These are phyloP conservation scores for Forbesichthys papilliferus DNA, from an alignment of 2,113 vertebrate species.

Conservation along the genomic window DNA sequence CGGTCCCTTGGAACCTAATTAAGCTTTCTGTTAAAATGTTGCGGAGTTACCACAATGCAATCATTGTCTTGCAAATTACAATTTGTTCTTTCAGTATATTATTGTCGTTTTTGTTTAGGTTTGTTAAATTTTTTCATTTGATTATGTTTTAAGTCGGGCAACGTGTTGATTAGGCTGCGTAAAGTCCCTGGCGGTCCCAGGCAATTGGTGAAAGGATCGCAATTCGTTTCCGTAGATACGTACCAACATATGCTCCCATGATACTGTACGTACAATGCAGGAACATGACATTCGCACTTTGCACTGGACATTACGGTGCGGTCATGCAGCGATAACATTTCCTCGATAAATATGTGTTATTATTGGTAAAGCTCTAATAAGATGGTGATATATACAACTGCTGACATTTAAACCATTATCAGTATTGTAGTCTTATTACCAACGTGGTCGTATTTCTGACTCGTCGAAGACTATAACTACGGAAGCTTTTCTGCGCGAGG, in stretches of 20 bases:
- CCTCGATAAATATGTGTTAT: not conserved
- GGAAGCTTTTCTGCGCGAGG: no score
- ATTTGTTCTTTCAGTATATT: not conserved
- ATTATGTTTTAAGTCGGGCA: constrained; percentile 4
- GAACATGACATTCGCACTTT: constrained; percentile 8
- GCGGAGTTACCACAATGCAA: not conserved
- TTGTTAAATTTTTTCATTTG: not conserved
- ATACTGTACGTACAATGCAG: constrained; percentile 28
- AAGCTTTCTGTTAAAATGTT: constrained; percentile 29
- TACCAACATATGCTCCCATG: constrained; percentile 64
- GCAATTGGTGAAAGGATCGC: constrained; percentile 31
- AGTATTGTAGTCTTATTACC: not conserved
- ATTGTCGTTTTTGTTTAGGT: not conserved
- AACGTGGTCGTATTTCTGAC: not conserved
- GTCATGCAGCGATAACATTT: not conserved
- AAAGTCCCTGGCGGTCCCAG: constrained; percentile 10
- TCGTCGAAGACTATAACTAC: no score
- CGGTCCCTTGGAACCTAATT: constrained; percentile 73
- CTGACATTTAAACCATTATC: not conserved
- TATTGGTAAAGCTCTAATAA: not conserved
- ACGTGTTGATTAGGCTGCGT: constrained; percentile 18
- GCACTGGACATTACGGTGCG: constrained; percentile 11
- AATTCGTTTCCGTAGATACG: constrained; percentile 78
- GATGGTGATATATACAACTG: not conserved
- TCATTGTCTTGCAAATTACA: not conserved